These are phyloP conservation scores for Hexactinellida sp. DNA, from an alignment of 37 sponge, comb jelly and placozoan species.

Conservation along the genomic window DNA sequence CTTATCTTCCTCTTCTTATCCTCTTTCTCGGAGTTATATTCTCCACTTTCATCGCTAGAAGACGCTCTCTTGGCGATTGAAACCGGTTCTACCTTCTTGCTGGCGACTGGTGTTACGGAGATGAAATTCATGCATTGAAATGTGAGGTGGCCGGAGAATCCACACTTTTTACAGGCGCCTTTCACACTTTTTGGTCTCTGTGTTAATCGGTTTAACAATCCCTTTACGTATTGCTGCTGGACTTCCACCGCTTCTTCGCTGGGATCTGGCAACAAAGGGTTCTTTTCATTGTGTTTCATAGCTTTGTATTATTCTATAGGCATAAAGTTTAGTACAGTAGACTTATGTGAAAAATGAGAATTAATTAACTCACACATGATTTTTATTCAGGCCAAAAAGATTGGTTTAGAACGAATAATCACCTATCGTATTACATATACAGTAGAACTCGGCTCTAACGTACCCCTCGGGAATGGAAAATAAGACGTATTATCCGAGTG, in stretches of 20 bases:
- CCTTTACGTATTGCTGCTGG: neutral
- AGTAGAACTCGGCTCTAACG: no score
- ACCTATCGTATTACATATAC: no score
- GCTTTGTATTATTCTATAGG: no score
- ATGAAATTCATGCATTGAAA: neutral
- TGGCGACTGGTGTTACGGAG: neutral
- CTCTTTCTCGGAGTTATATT: neutral
- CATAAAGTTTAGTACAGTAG: no score
- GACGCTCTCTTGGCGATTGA: neutral
- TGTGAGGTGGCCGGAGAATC: neutral
- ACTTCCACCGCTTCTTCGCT: neutral
- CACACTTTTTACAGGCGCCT: neutral
- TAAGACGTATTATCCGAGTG: no score
- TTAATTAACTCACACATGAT: no score
- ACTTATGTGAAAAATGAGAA: no score
- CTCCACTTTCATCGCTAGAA: slow-evolving; percentile 3
- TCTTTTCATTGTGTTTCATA: neutral
- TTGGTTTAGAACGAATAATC: no score
- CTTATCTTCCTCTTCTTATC: neutral
- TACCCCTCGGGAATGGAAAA: no score
- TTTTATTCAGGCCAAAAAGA: no score
- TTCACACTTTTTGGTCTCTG: neutral
- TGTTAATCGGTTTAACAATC: neutral
- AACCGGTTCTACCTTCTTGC: neutral
- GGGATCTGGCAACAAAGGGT: neutral